Evolutionary conservation across 2,888 invertebrate species (phyloP).

Genomic region (Habrosyne pyritoides): DNA sequence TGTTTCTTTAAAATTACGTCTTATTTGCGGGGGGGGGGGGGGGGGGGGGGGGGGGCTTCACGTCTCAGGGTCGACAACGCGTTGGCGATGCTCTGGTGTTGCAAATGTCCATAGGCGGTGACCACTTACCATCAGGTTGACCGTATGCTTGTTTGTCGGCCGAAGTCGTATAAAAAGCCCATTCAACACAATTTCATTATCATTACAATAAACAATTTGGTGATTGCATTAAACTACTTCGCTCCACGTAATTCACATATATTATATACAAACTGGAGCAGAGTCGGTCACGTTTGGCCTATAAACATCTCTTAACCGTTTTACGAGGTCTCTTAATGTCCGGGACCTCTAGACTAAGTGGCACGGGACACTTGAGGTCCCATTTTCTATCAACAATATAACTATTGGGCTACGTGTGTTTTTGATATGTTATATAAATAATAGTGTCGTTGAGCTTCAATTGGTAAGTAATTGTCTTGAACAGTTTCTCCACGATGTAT

Average conservation of each 20-base stretch:
- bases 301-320: slow-evolving; percentile 67
- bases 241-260: slow-evolving; percentile 24
- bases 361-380: slow-evolving; percentile 31
- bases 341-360: slow-evolving; percentile 42
- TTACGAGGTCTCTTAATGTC: slow-evolving; percentile 60
- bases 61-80: too few species aligned
- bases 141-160: too few species aligned
- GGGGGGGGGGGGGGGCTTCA: too few species aligned
- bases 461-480: too few species aligned
- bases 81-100: too few species aligned
- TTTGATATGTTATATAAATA: background rate
- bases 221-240: slow-evolving; percentile 14
- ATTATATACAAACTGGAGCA: slow-evolving; percentile 42
- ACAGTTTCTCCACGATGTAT: too few species aligned
- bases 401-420: slow-evolving; percentile 13
- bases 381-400: slow-evolving; percentile 19
- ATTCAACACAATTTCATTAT: background rate
- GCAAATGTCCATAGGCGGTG: too few species aligned
- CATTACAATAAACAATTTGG: slow-evolving; percentile 18
- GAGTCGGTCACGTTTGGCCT: slow-evolving; percentile 55
- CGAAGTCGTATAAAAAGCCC: too few species aligned
- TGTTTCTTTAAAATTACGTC: too few species aligned
- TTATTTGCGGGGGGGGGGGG: too few species aligned
- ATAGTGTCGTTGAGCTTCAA: background rate
- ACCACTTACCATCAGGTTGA: too few species aligned